phyloP scores from a whole-genome alignment of 1,140 invertebrate genomes.

The Dendroctonus valens region DNA sequence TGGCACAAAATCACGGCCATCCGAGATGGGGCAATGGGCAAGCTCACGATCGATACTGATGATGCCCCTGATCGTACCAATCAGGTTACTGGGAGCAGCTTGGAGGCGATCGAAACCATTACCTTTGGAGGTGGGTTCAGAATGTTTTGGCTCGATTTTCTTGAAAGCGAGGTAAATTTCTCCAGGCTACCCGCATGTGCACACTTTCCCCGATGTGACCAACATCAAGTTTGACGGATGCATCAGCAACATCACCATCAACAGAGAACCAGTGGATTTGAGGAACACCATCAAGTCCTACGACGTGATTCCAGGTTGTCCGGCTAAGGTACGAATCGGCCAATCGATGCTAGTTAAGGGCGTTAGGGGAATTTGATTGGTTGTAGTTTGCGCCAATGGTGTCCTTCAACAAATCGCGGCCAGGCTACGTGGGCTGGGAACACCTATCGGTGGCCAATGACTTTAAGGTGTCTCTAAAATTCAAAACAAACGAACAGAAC shows the following conservation, averaged over 20 bases:
- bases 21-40: constrained; percentile 63
- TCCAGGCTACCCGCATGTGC: constrained; percentile 65
- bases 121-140: constrained; percentile 73
- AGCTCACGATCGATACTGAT: constrained; percentile 68
- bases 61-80: constrained; percentile 46
- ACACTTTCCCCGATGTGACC: constrained; percentile 63
- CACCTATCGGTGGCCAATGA: constrained; percentile 59
- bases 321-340: constrained; percentile 62
- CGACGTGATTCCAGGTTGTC: constrained; percentile 83
- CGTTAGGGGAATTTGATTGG: constrained; percentile 1
- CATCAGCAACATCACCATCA: constrained; percentile 79
- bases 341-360: background rate
- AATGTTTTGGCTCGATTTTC: constrained; percentile 1
- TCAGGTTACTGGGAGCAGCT: constrained; percentile 46
- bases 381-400: constrained; percentile 55
- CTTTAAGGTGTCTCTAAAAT: constrained; percentile 82
- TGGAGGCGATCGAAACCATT: constrained; percentile 58
- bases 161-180: background rate
- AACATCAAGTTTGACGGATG: constrained; percentile 89
- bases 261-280: constrained; percentile 72
- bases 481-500: constrained; percentile 75
- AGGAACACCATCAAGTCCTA: constrained; percentile 73
- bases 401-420: constrained; percentile 57
- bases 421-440: constrained; percentile 65
- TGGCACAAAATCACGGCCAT: constrained; percentile 78